Evolutionary conservation across 2,797 vertebrate species (phyloP), one percentile per base, ranked within the genome.

Genomic region (Sebastes cheni): DNA sequence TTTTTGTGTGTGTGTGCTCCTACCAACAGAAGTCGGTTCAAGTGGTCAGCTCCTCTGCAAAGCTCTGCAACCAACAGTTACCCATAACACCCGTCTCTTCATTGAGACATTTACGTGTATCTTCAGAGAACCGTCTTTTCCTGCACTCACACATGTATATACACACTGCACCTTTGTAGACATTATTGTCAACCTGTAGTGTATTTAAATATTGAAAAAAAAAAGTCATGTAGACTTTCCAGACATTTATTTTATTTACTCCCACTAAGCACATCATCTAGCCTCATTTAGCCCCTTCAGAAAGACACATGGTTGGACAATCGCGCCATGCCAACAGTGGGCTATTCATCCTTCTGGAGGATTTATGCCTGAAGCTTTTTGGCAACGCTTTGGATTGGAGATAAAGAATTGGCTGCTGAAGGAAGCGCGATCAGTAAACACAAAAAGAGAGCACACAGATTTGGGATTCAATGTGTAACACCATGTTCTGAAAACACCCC

Each of bases 291-390:
- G 77, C 81, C 85, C 56, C 39, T 86, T 83, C 74, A 82, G 55
- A 83, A 65, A 89, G 84, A 86, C 88, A 90, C 82, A 87, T 80
- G 81, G 81, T 86, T 77, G 84, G 80, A 85, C 91, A 72, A 46
- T 86, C 59, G 54, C 46, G 22, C 30, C 73, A 32, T 80, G 82
- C 84, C 89, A 90, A 83, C 82, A 83, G 65, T 29, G 64, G 75
- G 61, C 80, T 85, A 82, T 85, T 91, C 88, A 91, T 84, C 83
- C 73, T 85, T 84, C 73, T 64, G 58, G 77, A 88, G 86, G 86
- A 91, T 92, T 93, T 88, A 86, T 82, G 86, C 88, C 81, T 83
- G 74, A 86, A 88, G 90, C 86, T 78, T 88, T 88, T 86, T 93
- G 90, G 88, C 89, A 85, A 25, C 75, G 73, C 78, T 82, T 89